Evolutionary conservation across 2,113 vertebrate genomes (phyloP), one percentile per base, ranked within the genome.

Genomic region (Cyprinodon brontotheroides): DNA sequence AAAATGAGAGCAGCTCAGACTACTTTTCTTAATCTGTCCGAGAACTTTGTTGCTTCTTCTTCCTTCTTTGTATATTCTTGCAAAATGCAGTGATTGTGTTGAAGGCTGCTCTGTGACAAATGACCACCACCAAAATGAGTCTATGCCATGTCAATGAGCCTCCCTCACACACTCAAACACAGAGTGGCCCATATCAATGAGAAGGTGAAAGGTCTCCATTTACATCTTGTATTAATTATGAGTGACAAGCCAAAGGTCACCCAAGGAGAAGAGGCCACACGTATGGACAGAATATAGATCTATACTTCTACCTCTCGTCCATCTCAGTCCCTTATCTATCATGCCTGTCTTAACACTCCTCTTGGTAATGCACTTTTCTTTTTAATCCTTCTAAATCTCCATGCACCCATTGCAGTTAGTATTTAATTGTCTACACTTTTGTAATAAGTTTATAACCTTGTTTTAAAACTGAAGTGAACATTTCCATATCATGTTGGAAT

Each of bases 191-290:
- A 93, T 93, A 93, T 93, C 89, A 94, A 94, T 94, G 92, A 93
- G 92, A 88, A 85, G 93, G 93, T 94, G 90, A 94, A 94, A 94
- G 93, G 93, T 93, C 93, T 92, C 91, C 86, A 93, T 94, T 94
- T 93, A 93, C 93, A 94, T 94, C 89, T 89, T 91, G 92, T 93
- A 93, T 94, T 93, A 93, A 94, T 94, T 93, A 93, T 93, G 92
- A 93, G 90, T 93, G 92, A 94, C 93, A 93, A 91, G 91, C 87
- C 91, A 94, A 94, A 94, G 93, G 93, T 94, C 93, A 94, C 65
- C 0, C 47, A 68, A 76, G 74, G 76, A 91, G 88, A 89, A 84
- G 87, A 89, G 86, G 89, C 89, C 88, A 88, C 82, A 79, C 3
- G 73, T 92, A 89, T 89, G 88, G 86, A 89, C 79, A 89, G 92